Percentiles rank a stretch among this genome's conserved stretches.
phyloP scores from a whole-genome alignment of 2,113 vertebrate species.

The Saguinus imperator region DNA sequence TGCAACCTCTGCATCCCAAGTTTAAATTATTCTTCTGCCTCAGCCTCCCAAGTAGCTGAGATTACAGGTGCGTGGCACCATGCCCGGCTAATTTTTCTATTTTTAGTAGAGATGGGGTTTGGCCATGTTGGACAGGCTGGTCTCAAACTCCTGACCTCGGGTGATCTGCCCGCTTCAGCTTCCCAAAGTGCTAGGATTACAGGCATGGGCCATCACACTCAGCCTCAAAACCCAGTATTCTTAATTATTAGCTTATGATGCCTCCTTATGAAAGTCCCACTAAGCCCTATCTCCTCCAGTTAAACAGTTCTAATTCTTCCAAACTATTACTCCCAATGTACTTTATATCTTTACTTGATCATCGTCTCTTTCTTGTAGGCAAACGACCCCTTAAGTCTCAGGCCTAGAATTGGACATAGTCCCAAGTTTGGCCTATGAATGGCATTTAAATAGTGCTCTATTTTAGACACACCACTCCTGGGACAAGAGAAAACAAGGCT shows the following conservation, averaged over 20 bases:
- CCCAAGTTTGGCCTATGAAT: background rate
- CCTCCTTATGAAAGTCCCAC: background rate
- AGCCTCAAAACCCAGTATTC: background rate
- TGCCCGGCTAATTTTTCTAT: too few species aligned
- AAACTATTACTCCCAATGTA: background rate
- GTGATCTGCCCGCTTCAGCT: too few species aligned
- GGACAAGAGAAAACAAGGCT: slow-evolving; percentile 30
- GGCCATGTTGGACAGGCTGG: too few species aligned
- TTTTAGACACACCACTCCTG: background rate
- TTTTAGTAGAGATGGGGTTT: too few species aligned
- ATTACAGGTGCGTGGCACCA: too few species aligned
- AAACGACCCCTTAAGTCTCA: background rate
- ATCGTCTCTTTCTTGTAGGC: background rate
- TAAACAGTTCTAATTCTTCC: background rate
- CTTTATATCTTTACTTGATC: background rate
- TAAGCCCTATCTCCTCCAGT: background rate
- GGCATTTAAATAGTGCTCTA: background rate
- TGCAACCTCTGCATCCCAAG: too few species aligned
- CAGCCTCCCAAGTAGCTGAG: too few species aligned
- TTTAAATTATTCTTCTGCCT: too few species aligned
- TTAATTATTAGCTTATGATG: background rate
- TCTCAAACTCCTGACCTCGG: too few species aligned
- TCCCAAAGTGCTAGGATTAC: too few species aligned
- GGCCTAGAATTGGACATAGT: background rate
- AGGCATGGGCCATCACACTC: too few species aligned